phyloP scores from a whole-genome alignment of 2,888 invertebrate species.

The Ecdyonurus torrentis region DNA sequence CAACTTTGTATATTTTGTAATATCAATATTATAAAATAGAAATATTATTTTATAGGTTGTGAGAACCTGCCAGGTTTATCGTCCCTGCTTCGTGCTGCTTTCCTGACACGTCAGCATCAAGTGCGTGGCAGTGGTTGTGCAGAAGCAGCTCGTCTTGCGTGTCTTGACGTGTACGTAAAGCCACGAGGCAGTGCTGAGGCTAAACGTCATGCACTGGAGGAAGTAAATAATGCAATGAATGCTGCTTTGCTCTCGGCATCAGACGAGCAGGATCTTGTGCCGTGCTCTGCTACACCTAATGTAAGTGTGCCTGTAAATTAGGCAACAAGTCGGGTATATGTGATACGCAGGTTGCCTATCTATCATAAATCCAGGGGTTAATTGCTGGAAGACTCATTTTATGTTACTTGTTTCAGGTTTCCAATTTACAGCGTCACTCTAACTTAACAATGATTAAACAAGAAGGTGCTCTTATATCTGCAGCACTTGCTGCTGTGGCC shows the following conservation, averaged over 20 bases:
- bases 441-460: too few species aligned
- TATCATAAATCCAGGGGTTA: too few species aligned
- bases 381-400: too few species aligned
- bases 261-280: neutral
- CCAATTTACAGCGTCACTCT: too few species aligned
- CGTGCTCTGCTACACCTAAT: neutral
- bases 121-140: conserved; percentile 37
- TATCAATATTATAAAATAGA: too few species aligned
- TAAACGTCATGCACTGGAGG: conserved; percentile 21
- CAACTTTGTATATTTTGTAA: too few species aligned
- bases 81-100: conserved; percentile 46
- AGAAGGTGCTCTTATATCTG: too few species aligned
- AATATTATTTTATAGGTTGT: conserved; percentile 35
- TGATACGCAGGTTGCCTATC: too few species aligned
- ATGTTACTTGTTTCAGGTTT: too few species aligned
- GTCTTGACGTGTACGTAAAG: conserved; percentile 48
- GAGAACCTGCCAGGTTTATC: conserved; percentile 40
- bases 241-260: neutral
- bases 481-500: too few species aligned
- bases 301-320: too few species aligned
- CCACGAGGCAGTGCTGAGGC: conserved; percentile 18
- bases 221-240: conserved; percentile 12
- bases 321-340: too few species aligned
- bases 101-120: conserved; percentile 44
- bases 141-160: conserved; percentile 38